Evolutionary conservation across 2,797 vertebrate genomes (phyloP).

Genomic region (Leptoclinus maculatus): DNA sequence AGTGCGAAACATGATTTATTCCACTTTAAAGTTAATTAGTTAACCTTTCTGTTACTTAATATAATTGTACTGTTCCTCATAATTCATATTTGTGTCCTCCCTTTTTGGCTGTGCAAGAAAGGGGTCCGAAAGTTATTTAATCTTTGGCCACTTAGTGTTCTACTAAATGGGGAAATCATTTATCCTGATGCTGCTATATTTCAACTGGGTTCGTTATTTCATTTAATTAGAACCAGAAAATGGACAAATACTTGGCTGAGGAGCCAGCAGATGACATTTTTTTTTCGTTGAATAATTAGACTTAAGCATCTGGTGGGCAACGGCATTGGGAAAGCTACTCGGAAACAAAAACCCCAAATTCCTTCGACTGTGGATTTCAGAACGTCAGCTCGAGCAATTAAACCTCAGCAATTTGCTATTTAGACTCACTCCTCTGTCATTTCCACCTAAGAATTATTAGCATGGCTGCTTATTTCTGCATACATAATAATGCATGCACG

Average conservation of each 20-base stretch:
- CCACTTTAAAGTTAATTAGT: conserved; percentile 72
- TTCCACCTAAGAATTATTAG: conserved; percentile 14
- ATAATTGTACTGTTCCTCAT: conserved; percentile 75
- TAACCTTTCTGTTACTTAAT: conserved; percentile 79
- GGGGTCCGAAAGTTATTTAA: conserved; percentile 72
- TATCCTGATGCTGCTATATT: conserved; percentile 62
- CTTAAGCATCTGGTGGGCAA: conserved; percentile 45
- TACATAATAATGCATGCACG: background rate
- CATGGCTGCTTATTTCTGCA: conserved; percentile 39
- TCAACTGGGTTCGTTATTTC: conserved; percentile 70
- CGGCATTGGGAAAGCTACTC: conserved; percentile 42
- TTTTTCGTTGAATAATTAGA: conserved; percentile 55
- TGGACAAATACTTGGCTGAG: conserved; percentile 72
- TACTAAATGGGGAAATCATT: conserved; percentile 70
- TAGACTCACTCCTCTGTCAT: conserved; percentile 18
- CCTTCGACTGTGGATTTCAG: background rate
- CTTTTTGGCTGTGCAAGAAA: conserved; percentile 58
- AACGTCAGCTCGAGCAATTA: conserved; percentile 26
- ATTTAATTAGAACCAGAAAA: conserved; percentile 68
- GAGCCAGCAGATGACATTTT: conserved; percentile 55
- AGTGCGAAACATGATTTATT: conserved; percentile 63
- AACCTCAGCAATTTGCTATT: conserved; percentile 19
- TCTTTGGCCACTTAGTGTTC: conserved; percentile 73
- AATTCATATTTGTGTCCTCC: conserved; percentile 73
- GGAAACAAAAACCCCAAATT: conserved; percentile 33